Conservation (phyloP, 1,140 invertebrate species). For the Eumeta japonica region DNA sequence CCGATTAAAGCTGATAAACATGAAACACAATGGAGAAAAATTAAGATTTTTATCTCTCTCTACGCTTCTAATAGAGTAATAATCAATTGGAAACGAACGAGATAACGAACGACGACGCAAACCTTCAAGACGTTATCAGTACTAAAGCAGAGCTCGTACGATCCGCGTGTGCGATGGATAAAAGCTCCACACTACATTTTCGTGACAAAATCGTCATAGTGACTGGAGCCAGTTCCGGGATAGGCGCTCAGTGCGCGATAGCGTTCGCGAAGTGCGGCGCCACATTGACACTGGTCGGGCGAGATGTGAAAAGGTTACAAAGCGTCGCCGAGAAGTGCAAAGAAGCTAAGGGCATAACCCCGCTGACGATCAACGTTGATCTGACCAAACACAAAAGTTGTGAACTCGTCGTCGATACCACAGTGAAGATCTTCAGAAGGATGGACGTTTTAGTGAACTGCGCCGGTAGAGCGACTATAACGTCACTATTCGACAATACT, state of each 20-base stretch:
- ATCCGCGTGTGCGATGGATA: too few relatives aligned
- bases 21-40: too few relatives aligned
- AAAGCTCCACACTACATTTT: too few relatives aligned
- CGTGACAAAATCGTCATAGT: slow-evolving; percentile 61
- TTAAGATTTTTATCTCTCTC: too few relatives aligned
- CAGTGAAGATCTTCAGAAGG: slow-evolving; percentile 27
- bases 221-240: slow-evolving; percentile 77
- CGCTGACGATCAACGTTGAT: slow-evolving; percentile 19
- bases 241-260: slow-evolving; percentile 72
- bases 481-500: slow-evolving; percentile 35
- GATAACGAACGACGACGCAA: too few relatives aligned
- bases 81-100: too few relatives aligned
- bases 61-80: too few relatives aligned
- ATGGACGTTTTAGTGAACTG: slow-evolving; percentile 27
- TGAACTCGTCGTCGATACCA: slow-evolving; percentile 20
- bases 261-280: slow-evolving; percentile 70
- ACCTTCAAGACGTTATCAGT: too few relatives aligned
- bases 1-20: too few relatives aligned
- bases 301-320: slow-evolving; percentile 21
- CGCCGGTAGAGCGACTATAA: slow-evolving; percentile 18
- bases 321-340: slow-evolving; percentile 17
- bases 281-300: slow-evolving; percentile 21
- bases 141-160: too few relatives aligned
- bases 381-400: slow-evolving; percentile 17
- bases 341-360: slow-evolving; percentile 13